phyloP scores from a whole-genome alignment of 2,888 invertebrate species.

The Ophion costatus region DNA sequence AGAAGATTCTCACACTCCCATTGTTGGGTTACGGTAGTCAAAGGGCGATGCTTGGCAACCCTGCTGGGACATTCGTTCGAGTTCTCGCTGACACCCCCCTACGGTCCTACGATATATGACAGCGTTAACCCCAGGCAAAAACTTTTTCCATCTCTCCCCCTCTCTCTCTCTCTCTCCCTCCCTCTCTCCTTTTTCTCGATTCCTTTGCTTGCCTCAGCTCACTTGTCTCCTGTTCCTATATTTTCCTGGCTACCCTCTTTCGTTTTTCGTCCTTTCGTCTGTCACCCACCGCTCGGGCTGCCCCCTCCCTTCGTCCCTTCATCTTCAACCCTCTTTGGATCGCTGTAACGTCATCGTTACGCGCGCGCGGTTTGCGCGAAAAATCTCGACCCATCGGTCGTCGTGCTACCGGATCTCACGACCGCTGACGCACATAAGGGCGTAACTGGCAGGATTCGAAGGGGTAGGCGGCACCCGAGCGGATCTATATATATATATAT shows the following conservation, averaged over 20 bases:
- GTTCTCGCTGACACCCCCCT: constrained; percentile 78
- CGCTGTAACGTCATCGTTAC: background rate
- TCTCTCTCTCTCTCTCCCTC: constrained; percentile 28
- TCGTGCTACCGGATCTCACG: too few relatives aligned
- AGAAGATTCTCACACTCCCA: constrained; percentile 75
- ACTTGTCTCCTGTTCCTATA: constrained; percentile 47
- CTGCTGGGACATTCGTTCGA: constrained; percentile 79
- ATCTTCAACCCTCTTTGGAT: constrained; percentile 11
- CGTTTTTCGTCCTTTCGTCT: constrained; percentile 54
- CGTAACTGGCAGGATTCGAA: background rate
- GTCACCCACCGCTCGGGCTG: constrained; percentile 16
- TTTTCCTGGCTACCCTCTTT: constrained; percentile 44
- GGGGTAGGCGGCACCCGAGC: background rate
- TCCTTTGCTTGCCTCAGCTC: constrained; percentile 16
- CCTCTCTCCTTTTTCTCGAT: too few relatives aligned
- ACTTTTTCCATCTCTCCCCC: constrained; percentile 60
- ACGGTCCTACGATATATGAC: constrained; percentile 75
- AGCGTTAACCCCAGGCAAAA: constrained; percentile 65
- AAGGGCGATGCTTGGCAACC: constrained; percentile 69
- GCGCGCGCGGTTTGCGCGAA: too few relatives aligned
- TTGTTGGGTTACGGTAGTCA: constrained; percentile 71
- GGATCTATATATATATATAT: background rate
- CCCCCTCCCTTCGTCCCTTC: background rate
- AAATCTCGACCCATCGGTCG: too few relatives aligned
- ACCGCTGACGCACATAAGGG: background rate